These are phyloP conservation scores for Pampusana beccarii DNA, from an alignment of 2,113 vertebrate genomes.

Conservation along the genomic window DNA sequence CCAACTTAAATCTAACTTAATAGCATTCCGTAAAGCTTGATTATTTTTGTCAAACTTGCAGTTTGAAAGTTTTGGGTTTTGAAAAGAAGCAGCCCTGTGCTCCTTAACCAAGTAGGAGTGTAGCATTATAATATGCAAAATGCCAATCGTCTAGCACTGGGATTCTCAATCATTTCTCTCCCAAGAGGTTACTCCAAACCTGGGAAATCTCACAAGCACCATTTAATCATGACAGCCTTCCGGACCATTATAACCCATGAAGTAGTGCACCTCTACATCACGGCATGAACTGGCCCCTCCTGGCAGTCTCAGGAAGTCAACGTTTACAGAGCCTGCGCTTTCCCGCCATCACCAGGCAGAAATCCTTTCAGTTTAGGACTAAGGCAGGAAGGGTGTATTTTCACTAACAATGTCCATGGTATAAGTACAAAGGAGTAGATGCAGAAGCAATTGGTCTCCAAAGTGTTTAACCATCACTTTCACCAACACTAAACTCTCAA, in stretches of 20 bases:
- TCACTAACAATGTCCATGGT: neutral
- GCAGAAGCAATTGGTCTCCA: neutral
- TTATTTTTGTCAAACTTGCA: neutral
- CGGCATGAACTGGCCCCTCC: neutral
- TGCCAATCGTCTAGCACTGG: neutral
- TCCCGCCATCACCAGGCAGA: conserved; percentile 33
- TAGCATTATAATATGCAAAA: neutral
- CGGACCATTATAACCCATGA: neutral
- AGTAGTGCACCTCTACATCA: neutral
- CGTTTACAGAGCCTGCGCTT: neutral
- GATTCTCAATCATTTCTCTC: neutral
- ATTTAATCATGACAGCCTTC: neutral
- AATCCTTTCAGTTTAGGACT: conserved; percentile 13
- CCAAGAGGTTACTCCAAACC: neutral
- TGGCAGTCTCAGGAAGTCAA: conserved; percentile 20
- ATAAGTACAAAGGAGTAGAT: neutral
- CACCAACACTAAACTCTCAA: neutral
- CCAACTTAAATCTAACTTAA: neutral
- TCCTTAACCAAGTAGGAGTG: neutral
- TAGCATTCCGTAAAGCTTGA: neutral
- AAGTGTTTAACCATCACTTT: neutral
- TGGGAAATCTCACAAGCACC: neutral
- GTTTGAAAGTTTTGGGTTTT: neutral
- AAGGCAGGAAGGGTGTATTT: conserved; percentile 38
- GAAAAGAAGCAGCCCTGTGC: neutral